Percentiles rank a stretch among this genome's conserved stretches.
phyloP scores from a whole-genome alignment of 2,888 invertebrate species.

The Machimus rusticus region DNA sequence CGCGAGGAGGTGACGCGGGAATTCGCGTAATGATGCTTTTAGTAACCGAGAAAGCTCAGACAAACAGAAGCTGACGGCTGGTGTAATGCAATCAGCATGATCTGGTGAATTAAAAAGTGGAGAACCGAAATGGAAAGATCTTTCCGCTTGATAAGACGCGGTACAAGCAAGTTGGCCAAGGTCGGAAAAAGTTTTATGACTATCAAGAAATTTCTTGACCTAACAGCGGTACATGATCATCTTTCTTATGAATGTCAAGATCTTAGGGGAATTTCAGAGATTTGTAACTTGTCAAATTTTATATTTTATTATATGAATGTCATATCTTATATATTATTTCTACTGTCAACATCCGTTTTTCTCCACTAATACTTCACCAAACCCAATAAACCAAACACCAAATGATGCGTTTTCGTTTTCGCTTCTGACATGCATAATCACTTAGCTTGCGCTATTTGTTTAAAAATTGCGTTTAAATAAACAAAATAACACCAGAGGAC shows the following conservation, averaged over 20 bases:
- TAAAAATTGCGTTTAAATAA: too few relatives aligned
- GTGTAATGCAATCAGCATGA: background rate
- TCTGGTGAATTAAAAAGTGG: background rate
- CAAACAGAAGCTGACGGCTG: background rate
- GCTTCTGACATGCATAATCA: too few relatives aligned
- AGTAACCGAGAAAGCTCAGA: background rate
- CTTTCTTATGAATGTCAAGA: background rate
- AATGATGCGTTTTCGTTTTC: too few relatives aligned
- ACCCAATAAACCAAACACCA: too few relatives aligned
- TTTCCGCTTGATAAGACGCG: background rate
- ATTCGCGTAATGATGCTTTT: slow-evolving; percentile 8
- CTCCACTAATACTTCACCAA: too few relatives aligned
- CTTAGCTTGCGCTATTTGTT: too few relatives aligned
- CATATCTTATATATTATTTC: too few relatives aligned
- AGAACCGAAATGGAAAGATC: background rate
- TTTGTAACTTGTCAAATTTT: background rate
- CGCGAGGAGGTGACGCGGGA: background rate
- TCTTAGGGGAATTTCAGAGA: background rate
- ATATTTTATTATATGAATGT: too few relatives aligned
- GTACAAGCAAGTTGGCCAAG: background rate
- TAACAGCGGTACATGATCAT: background rate
- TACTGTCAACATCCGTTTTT: too few relatives aligned
- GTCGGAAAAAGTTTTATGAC: background rate
- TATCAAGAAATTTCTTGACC: background rate
- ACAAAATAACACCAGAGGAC: too few relatives aligned